Evolutionary conservation across 2,113 vertebrate species (phyloP).

Genomic region (Taurulus bubalis): DNA sequence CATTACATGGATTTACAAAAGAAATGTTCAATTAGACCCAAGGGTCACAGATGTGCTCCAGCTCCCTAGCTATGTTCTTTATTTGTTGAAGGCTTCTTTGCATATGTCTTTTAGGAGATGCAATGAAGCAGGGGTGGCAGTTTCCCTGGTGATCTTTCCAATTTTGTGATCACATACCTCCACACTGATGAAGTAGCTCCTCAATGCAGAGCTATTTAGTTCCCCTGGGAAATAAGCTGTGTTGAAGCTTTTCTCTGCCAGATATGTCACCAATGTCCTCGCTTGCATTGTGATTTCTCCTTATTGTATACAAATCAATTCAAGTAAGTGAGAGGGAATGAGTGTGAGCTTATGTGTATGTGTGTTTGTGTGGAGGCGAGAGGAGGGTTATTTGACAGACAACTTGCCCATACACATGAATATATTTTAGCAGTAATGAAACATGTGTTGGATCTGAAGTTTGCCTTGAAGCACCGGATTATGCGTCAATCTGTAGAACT

Average conservation of each 20-base stretch:
- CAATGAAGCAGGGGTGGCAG: conserved; percentile 71
- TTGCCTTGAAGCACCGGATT: conserved; percentile 65
- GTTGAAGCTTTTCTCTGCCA: conserved; percentile 63
- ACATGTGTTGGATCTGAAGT: conserved; percentile 62
- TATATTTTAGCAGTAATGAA: conserved; percentile 75
- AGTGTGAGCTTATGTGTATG: conserved; percentile 12
- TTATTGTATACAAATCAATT: conserved; percentile 80
- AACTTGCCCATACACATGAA: conserved; percentile 72
- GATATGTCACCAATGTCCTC: conserved; percentile 59
- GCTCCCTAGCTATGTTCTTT: conserved; percentile 31
- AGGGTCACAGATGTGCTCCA: conserved; percentile 37
- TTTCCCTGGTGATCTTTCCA: conserved; percentile 62
- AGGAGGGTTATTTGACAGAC: conserved; percentile 68
- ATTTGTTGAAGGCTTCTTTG: conserved; percentile 24
- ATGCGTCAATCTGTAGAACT: conserved; percentile 61
- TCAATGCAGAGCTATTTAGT: conserved; percentile 50
- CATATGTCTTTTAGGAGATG: conserved; percentile 58
- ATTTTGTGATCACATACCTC: conserved; percentile 61
- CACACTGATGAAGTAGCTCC: conserved; percentile 63
- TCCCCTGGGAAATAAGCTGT: conserved; percentile 81
- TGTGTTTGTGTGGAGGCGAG: conserved; percentile 6
- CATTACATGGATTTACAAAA: conserved; percentile 34
- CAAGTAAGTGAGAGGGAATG: conserved; percentile 48
- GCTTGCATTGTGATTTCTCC: conserved; percentile 71
- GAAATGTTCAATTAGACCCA: conserved; percentile 46